A percentile compares a stretch with the other conserved stretches of the same genome.
phyloP scores from a whole-genome alignment of 2,888 invertebrate genomes.

The Pilophorus perplexus region DNA sequence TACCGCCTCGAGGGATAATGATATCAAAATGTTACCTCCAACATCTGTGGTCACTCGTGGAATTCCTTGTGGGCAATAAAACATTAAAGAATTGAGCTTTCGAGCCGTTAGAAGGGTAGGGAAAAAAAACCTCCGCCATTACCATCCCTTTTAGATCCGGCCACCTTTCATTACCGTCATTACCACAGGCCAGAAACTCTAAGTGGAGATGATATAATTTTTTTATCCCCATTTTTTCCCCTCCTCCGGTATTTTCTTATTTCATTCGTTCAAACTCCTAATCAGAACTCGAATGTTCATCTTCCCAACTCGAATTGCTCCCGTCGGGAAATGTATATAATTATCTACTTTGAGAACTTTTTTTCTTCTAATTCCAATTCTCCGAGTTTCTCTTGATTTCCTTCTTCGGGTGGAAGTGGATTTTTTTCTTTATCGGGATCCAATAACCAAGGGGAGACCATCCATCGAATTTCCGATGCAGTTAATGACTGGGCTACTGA shows the following conservation, averaged over 20 bases:
- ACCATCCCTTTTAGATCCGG: neutral
- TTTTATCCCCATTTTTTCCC: neutral
- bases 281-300: slow-evolving; percentile 19
- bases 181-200: neutral
- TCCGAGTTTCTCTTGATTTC: slow-evolving; percentile 16
- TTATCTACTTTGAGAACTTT: slow-evolving; percentile 1
- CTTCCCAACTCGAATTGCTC: slow-evolving; percentile 24
- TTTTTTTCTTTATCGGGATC: slow-evolving; percentile 9
- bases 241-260: no score
- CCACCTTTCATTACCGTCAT: slow-evolving; percentile 19
- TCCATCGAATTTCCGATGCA: slow-evolving; percentile 8
- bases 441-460: neutral
- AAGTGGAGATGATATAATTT: slow-evolving; percentile 14
- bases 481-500: slow-evolving; percentile 8
- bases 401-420: slow-evolving; percentile 6
- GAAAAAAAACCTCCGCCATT: neutral
- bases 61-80: slow-evolving; percentile 6
- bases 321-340: slow-evolving; percentile 22
- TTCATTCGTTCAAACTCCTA: neutral
- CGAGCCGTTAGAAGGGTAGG: neutral
- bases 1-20: no score
- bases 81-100: slow-evolving; percentile 5
- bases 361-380: slow-evolving; percentile 16
- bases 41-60: neutral
- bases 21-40: neutral